Evolutionary conservation across 2,113 vertebrate genomes (phyloP).

Genomic region (Toxotes chatareus): DNA sequence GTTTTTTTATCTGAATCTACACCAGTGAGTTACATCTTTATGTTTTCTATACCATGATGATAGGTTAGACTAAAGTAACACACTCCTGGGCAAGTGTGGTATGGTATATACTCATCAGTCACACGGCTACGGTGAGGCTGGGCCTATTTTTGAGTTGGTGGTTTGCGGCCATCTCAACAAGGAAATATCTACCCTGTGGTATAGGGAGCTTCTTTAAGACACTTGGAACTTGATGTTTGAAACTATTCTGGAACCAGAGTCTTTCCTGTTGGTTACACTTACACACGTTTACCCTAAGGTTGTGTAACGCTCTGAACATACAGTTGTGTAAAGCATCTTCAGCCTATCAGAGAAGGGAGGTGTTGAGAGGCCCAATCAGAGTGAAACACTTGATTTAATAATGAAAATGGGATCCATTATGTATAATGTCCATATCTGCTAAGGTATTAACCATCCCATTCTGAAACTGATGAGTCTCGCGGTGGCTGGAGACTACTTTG

Average conservation of each 20-base stretch:
- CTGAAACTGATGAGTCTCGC: slow-evolving; percentile 26
- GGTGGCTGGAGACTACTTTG: slow-evolving; percentile 10
- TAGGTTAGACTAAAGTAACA: slow-evolving; percentile 58
- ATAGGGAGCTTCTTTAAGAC: slow-evolving; percentile 77
- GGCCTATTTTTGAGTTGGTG: slow-evolving; percentile 73
- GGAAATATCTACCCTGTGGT: slow-evolving; percentile 81
- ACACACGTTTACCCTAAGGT: slow-evolving; percentile 54
- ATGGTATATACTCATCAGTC: slow-evolving; percentile 73
- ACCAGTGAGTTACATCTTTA: slow-evolving; percentile 33
- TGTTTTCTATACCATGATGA: slow-evolving; percentile 53
- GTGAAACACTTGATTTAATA: background rate
- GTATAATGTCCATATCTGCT: slow-evolving; percentile 10
- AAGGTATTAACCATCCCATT: background rate
- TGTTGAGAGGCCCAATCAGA: background rate
- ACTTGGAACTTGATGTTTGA: slow-evolving; percentile 73
- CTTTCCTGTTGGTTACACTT: slow-evolving; percentile 75
- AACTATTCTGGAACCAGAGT: slow-evolving; percentile 74
- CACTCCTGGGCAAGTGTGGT: slow-evolving; percentile 54
- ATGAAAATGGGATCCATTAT: background rate
- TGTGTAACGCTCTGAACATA: slow-evolving; percentile 34
- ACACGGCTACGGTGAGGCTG: slow-evolving; percentile 67
- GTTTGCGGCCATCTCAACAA: slow-evolving; percentile 78
- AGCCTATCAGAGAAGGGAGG: slow-evolving; percentile 38
- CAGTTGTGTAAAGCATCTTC: slow-evolving; percentile 44
- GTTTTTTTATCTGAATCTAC: slow-evolving; percentile 13